Percentiles rank a stretch among this genome's conserved stretches.
phyloP scores from a whole-genome alignment of 92 coral and sea anemone genomes.

The Diadumene lineata region DNA sequence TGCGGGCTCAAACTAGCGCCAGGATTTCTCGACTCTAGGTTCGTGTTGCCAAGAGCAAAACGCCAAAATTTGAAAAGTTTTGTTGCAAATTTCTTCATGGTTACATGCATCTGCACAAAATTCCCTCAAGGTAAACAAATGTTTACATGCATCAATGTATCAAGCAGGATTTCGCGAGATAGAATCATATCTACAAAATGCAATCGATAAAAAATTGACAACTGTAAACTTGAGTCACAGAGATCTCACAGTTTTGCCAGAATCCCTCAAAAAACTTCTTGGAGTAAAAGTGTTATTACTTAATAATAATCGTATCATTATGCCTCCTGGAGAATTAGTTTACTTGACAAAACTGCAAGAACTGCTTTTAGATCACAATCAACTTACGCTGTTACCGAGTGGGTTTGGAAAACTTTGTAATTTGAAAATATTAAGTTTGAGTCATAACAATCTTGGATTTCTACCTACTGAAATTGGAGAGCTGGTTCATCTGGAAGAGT shows the following conservation, averaged over 20 bases:
- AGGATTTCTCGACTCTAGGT: constrained; percentile 13
- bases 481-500: constrained; percentile 61
- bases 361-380: constrained; percentile 85
- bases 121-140: neutral
- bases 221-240: constrained; percentile 86
- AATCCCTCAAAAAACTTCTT: constrained; percentile 64
- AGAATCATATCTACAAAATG: constrained; percentile 69
- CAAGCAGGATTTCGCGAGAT: constrained; percentile 78
- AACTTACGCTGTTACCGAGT: constrained; percentile 86
- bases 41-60: constrained; percentile 1
- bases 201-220: constrained; percentile 46
- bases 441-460: constrained; percentile 92
- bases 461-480: constrained; percentile 89
- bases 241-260: constrained; percentile 87
- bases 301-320: constrained; percentile 87
- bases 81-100: neutral
- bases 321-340: constrained; percentile 95
- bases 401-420: constrained; percentile 88
- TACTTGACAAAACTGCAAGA: constrained; percentile 72
- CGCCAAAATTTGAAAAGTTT: neutral
- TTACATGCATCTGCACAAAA: neutral
- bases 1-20: constrained; percentile 16
- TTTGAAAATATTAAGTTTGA: constrained; percentile 70
- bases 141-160: constrained; percentile 59
- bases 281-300: constrained; percentile 66